Conservation (phyloP, 2,797 vertebrate species). For the Tragopan temminckii region DNA sequence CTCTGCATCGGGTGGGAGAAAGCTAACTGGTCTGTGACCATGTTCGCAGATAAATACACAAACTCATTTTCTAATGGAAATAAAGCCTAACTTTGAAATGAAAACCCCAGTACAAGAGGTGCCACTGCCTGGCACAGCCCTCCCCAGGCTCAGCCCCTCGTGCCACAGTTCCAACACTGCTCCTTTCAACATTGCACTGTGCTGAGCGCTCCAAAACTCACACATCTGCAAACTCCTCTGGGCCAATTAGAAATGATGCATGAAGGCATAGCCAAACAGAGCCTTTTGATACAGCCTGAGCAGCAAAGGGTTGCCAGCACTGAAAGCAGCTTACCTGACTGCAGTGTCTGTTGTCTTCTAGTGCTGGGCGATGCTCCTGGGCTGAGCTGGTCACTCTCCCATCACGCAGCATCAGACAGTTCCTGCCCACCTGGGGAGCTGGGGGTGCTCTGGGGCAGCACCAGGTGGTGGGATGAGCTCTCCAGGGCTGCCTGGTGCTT, state of each 20-base stretch:
- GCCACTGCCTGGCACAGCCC: background rate
- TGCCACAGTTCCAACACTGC: background rate
- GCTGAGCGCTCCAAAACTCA: rapidly evolving
- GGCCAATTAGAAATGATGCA: background rate
- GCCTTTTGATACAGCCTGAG: background rate
- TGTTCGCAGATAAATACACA: background rate
- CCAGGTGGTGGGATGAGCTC: background rate
- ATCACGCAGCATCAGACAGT: background rate
- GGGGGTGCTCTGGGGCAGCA: background rate
- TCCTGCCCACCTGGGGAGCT: background rate
- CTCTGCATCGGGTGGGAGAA: background rate
- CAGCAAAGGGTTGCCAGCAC: background rate
- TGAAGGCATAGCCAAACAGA: rapidly evolving
- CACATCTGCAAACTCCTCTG: background rate
- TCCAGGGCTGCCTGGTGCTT: background rate
- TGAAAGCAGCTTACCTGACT: conserved; percentile 14
- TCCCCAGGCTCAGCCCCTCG: background rate
- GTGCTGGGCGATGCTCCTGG: background rate
- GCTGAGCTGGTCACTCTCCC: background rate
- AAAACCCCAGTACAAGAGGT: background rate
- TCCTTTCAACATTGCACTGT: background rate
- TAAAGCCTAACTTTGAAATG: background rate
- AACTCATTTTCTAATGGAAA: background rate
- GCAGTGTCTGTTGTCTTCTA: background rate
- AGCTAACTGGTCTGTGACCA: background rate